Evolutionary conservation across 92 coral and sea anemone species (phyloP), one percentile per base, ranked within the genome.

Genomic region (Paragorgia papillata): DNA sequence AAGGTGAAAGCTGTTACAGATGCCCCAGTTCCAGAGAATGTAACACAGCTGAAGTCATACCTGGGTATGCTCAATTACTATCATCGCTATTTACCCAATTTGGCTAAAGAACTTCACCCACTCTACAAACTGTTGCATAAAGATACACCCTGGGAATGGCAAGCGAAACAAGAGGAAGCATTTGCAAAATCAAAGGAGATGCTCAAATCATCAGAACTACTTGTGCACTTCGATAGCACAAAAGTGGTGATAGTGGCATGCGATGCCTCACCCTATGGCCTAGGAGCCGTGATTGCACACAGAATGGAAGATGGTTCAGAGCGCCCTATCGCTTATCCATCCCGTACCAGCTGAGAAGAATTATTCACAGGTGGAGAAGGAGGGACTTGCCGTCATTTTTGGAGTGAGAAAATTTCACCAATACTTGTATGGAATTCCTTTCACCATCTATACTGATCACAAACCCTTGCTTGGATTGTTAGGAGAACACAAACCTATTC

Each of bases 11-110:
- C 87, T 17, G 79, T 85, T 18, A 81, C 62, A 27, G 49, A 44
- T 54, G 89, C 92, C 28, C 86, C 86, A 75, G 79, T 59, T 4
- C 92, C 88, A 25, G 24, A 44, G 43, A 35, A 84, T 84, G 88
- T 76, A 56, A 80, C 70, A 40, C 83, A 88, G 75, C 39, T 88
- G 33, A 84, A 81, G 30, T 81, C 86, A 19, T 84, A 84, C 79
- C 48, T 88, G 17, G 89, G 88, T 49, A 84, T 80, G 85, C 53
- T 75, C 50, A 85, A 80, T 60, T 87, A 74, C 49, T 87, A 83
- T 14, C 78, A 71, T 68, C 79, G 81, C 33, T 86, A 81, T 43
- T 50, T 87, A 29, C 90, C 87, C 29, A 62, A 64, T 28, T 62
- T 82, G 40, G 73, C 87, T 44, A 87, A 73, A 20, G 77, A 58